Evolutionary conservation across 2,797 vertebrate genomes (phyloP).

Genomic region (Eulemur rubriventer): DNA sequence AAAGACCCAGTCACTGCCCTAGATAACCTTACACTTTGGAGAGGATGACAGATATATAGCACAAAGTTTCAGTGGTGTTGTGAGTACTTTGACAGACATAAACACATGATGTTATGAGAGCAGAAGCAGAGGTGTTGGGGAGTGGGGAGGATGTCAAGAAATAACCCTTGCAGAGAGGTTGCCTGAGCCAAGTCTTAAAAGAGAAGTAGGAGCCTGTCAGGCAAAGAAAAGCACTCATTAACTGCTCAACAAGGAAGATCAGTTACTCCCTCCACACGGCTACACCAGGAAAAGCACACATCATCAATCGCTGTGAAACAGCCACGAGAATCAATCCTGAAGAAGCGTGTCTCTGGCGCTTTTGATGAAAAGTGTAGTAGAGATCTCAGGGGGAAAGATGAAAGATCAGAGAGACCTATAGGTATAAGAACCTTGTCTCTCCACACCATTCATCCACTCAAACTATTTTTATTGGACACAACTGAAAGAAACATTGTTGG

Average conservation of each 20-base stretch:
- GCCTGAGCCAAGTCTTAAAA: slow-evolving; percentile 64
- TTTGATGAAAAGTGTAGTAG: slow-evolving; percentile 79
- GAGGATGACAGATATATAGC: slow-evolving; percentile 60
- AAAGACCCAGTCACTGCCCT: background rate
- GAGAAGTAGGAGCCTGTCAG: slow-evolving; percentile 57
- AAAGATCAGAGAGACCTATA: slow-evolving; percentile 74
- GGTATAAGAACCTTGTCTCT: slow-evolving; percentile 76
- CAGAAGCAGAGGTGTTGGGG: slow-evolving; percentile 31
- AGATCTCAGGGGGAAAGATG: slow-evolving; percentile 64
- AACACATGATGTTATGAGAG: slow-evolving; percentile 56
- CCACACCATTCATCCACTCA: slow-evolving; percentile 73
- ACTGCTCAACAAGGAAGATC: slow-evolving; percentile 72
- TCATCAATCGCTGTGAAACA: slow-evolving; percentile 70
- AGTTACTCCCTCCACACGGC: slow-evolving; percentile 76
- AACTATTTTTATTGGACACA: slow-evolving; percentile 81
- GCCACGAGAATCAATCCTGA: slow-evolving; percentile 75
- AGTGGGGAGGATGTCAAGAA: slow-evolving; percentile 10
- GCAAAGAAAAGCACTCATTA: slow-evolving; percentile 75
- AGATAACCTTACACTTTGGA: slow-evolving; percentile 19
- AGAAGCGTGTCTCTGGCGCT: slow-evolving; percentile 75
- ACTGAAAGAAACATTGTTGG: slow-evolving; percentile 76
- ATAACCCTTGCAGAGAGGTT: slow-evolving; percentile 28
- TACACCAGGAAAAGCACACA: slow-evolving; percentile 66
- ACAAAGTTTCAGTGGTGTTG: slow-evolving; percentile 53
- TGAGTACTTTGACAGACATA: slow-evolving; percentile 54